Evolutionary conservation across 1,140 invertebrate genomes (phyloP).

Genomic region (Scaptomyza montana): DNA sequence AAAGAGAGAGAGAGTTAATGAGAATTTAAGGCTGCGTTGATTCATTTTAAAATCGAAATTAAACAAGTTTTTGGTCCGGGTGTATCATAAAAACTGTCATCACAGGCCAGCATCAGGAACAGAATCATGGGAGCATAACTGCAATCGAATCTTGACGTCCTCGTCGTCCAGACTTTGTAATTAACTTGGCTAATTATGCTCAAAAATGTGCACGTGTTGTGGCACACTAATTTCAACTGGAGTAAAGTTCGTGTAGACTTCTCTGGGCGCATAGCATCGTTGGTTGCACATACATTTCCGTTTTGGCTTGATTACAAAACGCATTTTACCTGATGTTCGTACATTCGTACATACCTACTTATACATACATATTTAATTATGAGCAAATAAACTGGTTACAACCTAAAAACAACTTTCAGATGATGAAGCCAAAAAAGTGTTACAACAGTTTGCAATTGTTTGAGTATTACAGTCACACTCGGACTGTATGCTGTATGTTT

Average conservation of each 20-base stretch:
- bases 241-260: not conserved
- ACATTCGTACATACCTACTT: too few relatives aligned
- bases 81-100: conserved; percentile 43
- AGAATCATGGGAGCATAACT: not conserved
- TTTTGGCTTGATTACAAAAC: conserved; percentile 63
- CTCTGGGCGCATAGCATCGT: too few relatives aligned
- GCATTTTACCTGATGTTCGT: conserved; percentile 59
- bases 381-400: conserved; percentile 56
- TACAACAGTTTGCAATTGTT: conserved; percentile 56
- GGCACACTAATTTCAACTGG: conserved; percentile 18
- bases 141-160: conserved; percentile 27
- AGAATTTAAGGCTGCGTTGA: conserved; percentile 30
- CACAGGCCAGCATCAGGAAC: not conserved
- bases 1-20: too few relatives aligned
- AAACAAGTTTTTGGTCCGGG: conserved; percentile 60
- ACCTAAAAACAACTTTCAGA: conserved; percentile 49
- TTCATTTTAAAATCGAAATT: conserved; percentile 70
- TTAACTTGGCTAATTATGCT: conserved; percentile 76
- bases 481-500: not conserved
- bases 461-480: conserved; percentile 9
- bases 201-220: conserved; percentile 68
- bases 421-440: conserved; percentile 71
- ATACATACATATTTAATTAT: conserved; percentile 42
- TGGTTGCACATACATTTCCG: conserved; percentile 10
- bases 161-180: conserved; percentile 62